phyloP scores from a whole-genome alignment of 2,113 vertebrate genomes.

The Leucosticte australis region DNA sequence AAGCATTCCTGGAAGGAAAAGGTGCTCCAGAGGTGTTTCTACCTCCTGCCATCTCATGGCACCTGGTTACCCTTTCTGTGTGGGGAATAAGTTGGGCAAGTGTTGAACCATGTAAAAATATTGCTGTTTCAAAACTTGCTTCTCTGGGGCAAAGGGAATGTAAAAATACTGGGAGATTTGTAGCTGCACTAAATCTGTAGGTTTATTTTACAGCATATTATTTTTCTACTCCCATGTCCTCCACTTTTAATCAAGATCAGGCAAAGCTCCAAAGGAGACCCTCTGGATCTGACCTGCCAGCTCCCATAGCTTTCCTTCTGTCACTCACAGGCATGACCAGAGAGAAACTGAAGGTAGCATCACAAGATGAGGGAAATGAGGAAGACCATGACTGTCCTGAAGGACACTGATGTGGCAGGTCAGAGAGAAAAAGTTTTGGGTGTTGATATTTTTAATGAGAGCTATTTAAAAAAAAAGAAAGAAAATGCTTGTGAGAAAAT shows the following conservation, averaged over 20 bases:
- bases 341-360: background rate
- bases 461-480: background rate
- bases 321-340: fast-evolving
- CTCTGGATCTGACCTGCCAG: background rate
- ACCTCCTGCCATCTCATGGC: background rate
- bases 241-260: background rate
- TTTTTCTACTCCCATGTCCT: background rate
- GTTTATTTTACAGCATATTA: background rate
- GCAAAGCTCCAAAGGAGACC: background rate
- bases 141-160: background rate
- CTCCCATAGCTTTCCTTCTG: background rate
- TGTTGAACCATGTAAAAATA: background rate
- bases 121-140: background rate
- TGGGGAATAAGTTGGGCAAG: background rate
- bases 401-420: background rate
- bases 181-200: background rate
- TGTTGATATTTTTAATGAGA: background rate
- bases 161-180: background rate
- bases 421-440: background rate
- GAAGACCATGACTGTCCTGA: background rate
- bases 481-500: background rate
- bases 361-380: background rate
- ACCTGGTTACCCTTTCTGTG: background rate
- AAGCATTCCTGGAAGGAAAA: background rate
- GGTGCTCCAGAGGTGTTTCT: background rate